Conservation (phyloP, 2,888 invertebrate species). For the Apeira syringaria region DNA sequence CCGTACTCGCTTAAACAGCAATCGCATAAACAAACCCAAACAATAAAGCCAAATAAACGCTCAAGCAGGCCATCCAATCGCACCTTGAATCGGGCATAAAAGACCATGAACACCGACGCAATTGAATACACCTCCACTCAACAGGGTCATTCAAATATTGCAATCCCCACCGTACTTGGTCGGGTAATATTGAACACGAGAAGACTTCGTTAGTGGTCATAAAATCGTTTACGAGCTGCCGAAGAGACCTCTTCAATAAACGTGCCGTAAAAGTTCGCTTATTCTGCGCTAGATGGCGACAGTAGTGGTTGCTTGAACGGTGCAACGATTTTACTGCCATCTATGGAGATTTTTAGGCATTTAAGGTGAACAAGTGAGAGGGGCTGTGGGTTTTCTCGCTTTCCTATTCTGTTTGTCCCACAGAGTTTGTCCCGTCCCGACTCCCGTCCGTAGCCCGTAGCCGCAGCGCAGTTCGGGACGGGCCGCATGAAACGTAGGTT, state of each 20-base stretch:
- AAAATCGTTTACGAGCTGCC: slow-evolving; percentile 83
- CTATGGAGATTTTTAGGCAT: slow-evolving; percentile 80
- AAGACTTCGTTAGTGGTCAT: slow-evolving; percentile 79
- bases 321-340: slow-evolving; percentile 81
- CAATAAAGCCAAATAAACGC: slow-evolving; percentile 83
- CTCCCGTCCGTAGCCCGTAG: slow-evolving; percentile 30
- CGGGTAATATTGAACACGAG: slow-evolving; percentile 78
- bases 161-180: slow-evolving; percentile 75
- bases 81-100: slow-evolving; percentile 84
- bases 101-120: slow-evolving; percentile 78
- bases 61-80: slow-evolving; percentile 83
- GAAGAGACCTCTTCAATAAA: slow-evolving; percentile 83
- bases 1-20: slow-evolving; percentile 82
- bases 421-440: no score
- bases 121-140: slow-evolving; percentile 77
- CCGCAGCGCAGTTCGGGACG: slow-evolving; percentile 17
- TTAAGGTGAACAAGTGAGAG: slow-evolving; percentile 56
- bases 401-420: no score
- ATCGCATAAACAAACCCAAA: slow-evolving; percentile 84
- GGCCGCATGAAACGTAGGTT: background rate
- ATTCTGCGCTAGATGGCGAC: slow-evolving; percentile 80
- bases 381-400: slow-evolving; percentile 33
- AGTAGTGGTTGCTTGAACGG: slow-evolving; percentile 78
- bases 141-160: slow-evolving; percentile 77
- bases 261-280: slow-evolving; percentile 82